A percentile compares a stretch with the other conserved stretches of the same genome.
Evolutionary conservation across 2,113 vertebrate species (phyloP).

Genomic region (Labeo rohita): DNA sequence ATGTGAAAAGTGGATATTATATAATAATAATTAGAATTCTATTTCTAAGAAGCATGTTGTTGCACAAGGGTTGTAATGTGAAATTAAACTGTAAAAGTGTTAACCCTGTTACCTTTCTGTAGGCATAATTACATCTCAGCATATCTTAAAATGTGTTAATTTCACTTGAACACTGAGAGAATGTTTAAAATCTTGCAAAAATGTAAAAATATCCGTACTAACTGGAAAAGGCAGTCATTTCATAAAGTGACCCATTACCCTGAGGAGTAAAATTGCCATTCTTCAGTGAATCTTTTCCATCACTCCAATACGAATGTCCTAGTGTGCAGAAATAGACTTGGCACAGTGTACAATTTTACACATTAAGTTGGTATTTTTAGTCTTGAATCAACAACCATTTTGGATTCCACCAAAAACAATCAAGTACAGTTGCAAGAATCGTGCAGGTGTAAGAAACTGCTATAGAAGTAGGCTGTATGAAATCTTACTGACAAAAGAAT

Average conservation of each 20-base stretch:
- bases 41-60: neutral
- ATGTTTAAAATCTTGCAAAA: neutral
- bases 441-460: neutral
- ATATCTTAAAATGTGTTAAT: neutral
- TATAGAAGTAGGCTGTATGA: neutral
- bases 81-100: neutral
- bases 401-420: neutral
- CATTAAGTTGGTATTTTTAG: neutral
- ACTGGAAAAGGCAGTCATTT: conserved; percentile 8
- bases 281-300: neutral
- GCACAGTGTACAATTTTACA: neutral
- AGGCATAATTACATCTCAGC: neutral
- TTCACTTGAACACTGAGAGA: neutral
- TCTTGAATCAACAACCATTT: neutral
- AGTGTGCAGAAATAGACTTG: neutral
- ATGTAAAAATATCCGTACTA: neutral
- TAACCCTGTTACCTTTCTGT: neutral
- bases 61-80: neutral
- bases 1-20: neutral
- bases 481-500: neutral
- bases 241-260: neutral
- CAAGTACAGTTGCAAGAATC: neutral
- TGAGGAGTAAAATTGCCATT: neutral
- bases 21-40: neutral
- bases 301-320: neutral